Conservation (phyloP, 1,140 invertebrate genomes). For the Psilanteris sp. region DNA sequence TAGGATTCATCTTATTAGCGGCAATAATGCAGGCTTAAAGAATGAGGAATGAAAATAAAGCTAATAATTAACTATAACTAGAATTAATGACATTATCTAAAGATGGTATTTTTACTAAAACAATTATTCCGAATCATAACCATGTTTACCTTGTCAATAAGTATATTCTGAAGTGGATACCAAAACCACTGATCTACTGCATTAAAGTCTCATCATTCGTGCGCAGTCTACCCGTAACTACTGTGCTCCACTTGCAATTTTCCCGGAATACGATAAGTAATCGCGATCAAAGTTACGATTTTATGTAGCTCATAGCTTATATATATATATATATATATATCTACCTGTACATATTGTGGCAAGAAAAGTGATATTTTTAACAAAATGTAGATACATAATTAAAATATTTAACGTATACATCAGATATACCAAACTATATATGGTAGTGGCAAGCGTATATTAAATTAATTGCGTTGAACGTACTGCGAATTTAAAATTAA, state of each 20-base stretch:
- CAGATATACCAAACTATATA: no score
- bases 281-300: conserved; percentile 6
- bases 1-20: no score
- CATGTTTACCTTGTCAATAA: conserved; percentile 15
- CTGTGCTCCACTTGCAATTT: conserved; percentile 12
- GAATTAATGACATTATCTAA: background rate
- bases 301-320: background rate
- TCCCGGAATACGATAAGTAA: conserved; percentile 14
- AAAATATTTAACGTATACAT: no score
- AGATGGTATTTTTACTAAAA: background rate
- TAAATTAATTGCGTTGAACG: no score
- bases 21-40: no score
- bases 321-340: background rate
- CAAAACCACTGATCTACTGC: conserved; percentile 15
- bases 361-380: no score
- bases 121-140: conserved; percentile 3
- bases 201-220: conserved; percentile 23
- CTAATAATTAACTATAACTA: no score
- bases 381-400: no score
- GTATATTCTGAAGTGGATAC: conserved; percentile 3
- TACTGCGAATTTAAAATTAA: no score
- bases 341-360: background rate
- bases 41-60: no score
- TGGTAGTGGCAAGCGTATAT: no score
- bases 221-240: conserved; percentile 7